phyloP scores from a whole-genome alignment of 2,888 invertebrate genomes.

The Hirtodrosophila confusa region DNA sequence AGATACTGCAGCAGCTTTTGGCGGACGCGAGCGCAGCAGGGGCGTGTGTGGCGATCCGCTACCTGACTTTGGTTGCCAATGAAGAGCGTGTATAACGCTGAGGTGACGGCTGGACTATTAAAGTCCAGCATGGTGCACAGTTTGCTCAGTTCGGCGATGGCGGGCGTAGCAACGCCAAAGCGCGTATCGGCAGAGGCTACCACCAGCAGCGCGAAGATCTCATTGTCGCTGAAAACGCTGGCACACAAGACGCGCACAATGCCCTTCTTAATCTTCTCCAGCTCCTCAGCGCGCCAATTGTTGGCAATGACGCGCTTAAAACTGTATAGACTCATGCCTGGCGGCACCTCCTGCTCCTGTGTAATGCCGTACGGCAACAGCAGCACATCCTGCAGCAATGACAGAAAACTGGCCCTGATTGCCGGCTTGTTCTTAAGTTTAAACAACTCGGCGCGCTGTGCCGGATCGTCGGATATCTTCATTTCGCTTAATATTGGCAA shows the following conservation, averaged over 20 bases:
- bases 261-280: slow-evolving; percentile 92
- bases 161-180: slow-evolving; percentile 94
- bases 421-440: slow-evolving; percentile 90
- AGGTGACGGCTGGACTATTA: slow-evolving; percentile 88
- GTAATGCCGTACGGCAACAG: slow-evolving; percentile 88
- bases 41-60: slow-evolving; percentile 89
- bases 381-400: slow-evolving; percentile 92
- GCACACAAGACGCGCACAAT: slow-evolving; percentile 92
- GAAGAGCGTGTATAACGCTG: slow-evolving; percentile 92
- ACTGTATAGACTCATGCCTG: slow-evolving; percentile 90
- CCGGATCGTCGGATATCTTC: slow-evolving; percentile 86
- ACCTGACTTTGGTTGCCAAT: slow-evolving; percentile 85
- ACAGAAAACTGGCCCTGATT: slow-evolving; percentile 85
- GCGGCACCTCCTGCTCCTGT: slow-evolving; percentile 86
- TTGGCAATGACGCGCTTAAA: slow-evolving; percentile 91
- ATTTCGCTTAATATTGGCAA: slow-evolving; percentile 92
- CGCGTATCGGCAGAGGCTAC: slow-evolving; percentile 95
- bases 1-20: slow-evolving; percentile 94
- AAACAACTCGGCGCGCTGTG: slow-evolving; percentile 87
- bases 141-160: slow-evolving; percentile 93
- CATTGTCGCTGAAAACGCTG: slow-evolving; percentile 90
- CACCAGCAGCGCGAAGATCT: slow-evolving; percentile 90
- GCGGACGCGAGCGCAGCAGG: slow-evolving; percentile 93
- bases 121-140: slow-evolving; percentile 90
- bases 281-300: slow-evolving; percentile 90